Evolutionary conservation across 2,797 vertebrate genomes (phyloP).

Genomic region (Lepidocolaptes lacrymiger): DNA sequence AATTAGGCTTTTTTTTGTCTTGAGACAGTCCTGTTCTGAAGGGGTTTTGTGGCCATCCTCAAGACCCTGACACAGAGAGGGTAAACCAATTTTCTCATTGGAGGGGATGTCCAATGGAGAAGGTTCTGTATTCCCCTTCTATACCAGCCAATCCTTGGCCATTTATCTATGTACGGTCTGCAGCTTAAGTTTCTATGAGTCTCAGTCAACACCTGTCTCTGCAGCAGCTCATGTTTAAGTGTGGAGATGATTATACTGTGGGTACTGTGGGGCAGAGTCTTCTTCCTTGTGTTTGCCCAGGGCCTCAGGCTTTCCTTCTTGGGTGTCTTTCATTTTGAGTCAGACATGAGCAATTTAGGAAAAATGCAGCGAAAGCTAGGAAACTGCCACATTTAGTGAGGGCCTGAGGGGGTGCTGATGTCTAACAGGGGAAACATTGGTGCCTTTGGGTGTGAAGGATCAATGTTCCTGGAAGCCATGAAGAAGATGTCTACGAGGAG

Average conservation of each 20-base stretch:
- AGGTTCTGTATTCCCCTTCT: not conserved
- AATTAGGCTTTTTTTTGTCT: not conserved
- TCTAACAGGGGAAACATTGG: not conserved
- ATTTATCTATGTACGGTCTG: not conserved
- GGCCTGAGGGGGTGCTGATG: not conserved
- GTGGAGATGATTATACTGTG: not conserved
- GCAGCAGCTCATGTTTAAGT: not conserved
- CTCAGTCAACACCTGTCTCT: not conserved
- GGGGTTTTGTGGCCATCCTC: not conserved
- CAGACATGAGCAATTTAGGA: not conserved
- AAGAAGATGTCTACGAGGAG: not conserved
- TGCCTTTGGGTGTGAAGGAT: not conserved
- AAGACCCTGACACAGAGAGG: not conserved
- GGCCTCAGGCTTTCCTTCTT: not conserved
- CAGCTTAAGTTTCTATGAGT: not conserved
- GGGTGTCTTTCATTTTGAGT: not conserved
- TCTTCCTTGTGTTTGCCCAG: not conserved
- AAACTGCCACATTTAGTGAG: not conserved
- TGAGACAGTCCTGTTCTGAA: not conserved
- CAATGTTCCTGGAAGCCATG: not conserved
- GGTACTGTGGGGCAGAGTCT: not conserved
- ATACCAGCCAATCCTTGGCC: rapidly evolving
- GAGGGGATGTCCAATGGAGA: not conserved
- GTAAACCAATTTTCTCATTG: not conserved
- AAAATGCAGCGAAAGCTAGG: not conserved